Conservation (phyloP, 2,113 vertebrate species). For the Podarcis raffonei region DNA sequence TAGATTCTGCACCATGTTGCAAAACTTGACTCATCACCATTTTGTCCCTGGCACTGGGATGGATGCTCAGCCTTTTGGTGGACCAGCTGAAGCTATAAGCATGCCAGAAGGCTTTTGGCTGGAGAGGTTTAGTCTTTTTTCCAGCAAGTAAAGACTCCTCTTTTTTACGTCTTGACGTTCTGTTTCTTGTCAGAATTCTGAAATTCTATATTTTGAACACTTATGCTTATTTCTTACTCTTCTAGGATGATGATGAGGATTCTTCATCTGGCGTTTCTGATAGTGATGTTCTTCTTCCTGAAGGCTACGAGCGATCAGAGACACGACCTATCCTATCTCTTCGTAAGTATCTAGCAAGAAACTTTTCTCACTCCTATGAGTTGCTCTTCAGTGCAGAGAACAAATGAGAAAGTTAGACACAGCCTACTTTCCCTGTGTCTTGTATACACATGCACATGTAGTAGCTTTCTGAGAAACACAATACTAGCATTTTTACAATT, state of each 20-base stretch:
- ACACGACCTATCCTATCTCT: slow-evolving; percentile 90
- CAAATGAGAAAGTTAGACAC: not conserved
- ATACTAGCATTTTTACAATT: not conserved
- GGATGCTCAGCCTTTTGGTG: rapidly evolving
- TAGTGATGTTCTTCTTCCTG: slow-evolving; percentile 79
- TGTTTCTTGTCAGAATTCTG: slow-evolving; percentile 9
- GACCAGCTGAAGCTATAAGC: rapidly evolving
- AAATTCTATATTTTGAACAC: not conserved
- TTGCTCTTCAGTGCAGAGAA: not conserved
- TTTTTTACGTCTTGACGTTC: not conserved
- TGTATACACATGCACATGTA: not conserved
- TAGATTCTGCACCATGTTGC: slow-evolving; percentile 29
- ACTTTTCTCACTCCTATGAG: not conserved
- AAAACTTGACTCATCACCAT: slow-evolving; percentile 32
- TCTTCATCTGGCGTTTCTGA: slow-evolving; percentile 88
- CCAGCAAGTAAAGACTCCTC: not conserved
- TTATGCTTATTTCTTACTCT: slow-evolving; percentile 12
- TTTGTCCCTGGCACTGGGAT: slow-evolving; percentile 15
- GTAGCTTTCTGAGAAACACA: not conserved
- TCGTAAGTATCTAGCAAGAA: slow-evolving; percentile 81
- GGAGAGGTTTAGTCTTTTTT: not conserved
- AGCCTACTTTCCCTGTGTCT: not conserved
- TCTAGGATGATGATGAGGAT: slow-evolving; percentile 77
- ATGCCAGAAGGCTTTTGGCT: not conserved
- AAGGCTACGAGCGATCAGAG: slow-evolving; percentile 83